These are phyloP conservation scores for Epizoanthus fatuus DNA, from an alignment of 92 coral and sea anemone genomes.

Conservation along the genomic window DNA sequence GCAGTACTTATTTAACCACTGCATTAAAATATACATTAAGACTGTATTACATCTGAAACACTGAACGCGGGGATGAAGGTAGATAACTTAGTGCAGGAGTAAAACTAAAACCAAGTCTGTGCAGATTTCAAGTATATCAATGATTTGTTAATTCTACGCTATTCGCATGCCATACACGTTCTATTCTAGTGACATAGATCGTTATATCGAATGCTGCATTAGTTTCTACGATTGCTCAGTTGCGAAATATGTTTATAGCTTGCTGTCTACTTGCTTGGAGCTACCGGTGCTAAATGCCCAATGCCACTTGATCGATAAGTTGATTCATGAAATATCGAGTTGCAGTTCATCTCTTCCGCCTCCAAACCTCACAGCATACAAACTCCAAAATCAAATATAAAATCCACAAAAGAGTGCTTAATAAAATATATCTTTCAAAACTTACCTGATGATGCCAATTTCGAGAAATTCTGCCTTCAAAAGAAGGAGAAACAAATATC, in stretches of 20 bases:
- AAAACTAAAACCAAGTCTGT: no score
- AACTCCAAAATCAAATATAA: not conserved
- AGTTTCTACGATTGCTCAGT: not conserved
- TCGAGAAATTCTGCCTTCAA: slow-evolving; percentile 39
- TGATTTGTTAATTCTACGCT: no score
- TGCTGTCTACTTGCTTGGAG: slow-evolving; percentile 40
- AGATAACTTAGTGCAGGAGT: no score
- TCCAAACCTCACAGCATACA: slow-evolving; percentile 8
- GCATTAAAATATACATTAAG: no score
- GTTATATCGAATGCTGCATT: no score
- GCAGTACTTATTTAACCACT: no score
- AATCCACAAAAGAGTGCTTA: not conserved
- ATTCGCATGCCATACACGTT: no score
- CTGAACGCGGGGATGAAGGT: no score
- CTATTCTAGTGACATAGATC: no score
- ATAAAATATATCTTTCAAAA: not conserved
- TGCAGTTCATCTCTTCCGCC: slow-evolving; percentile 25
- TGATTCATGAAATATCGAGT: slow-evolving; percentile 7
- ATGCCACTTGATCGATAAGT: slow-evolving; percentile 24
- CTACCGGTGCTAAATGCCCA: slow-evolving; percentile 32
- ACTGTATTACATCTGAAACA: no score
- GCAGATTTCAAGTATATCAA: no score
- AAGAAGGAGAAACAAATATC: slow-evolving; percentile 37
- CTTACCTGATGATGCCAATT: slow-evolving; percentile 38
- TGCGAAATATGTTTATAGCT: not conserved